These are phyloP conservation scores for western clawed frog (Xenopus tropicalis) DNA, from an alignment of 2,113 vertebrate genomes.

Conservation along the genomic window DNA sequence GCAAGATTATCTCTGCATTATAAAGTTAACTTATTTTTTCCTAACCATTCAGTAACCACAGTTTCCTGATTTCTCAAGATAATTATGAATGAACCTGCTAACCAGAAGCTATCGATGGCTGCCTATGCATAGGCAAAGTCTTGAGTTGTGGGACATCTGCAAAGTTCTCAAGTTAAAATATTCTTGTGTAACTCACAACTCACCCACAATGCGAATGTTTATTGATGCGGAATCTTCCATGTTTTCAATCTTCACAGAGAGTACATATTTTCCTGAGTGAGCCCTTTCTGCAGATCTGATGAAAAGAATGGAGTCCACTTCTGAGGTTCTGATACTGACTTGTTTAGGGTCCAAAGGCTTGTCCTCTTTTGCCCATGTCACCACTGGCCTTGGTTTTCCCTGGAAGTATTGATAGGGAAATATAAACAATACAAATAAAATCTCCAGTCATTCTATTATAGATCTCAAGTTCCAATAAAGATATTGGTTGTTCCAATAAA, in stretches of 20 bases:
- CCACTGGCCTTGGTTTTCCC: conserved; percentile 82
- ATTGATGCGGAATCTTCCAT: conserved; percentile 72
- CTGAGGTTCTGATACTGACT: conserved; percentile 67
- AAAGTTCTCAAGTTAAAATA: neutral
- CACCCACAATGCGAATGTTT: conserved; percentile 79
- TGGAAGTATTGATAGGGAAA: conserved; percentile 43
- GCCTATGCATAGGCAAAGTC: too few relatives aligned
- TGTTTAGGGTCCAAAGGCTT: conserved; percentile 65
- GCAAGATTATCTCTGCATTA: too few relatives aligned
- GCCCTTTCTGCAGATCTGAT: conserved; percentile 71
- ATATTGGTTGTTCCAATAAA: too few relatives aligned
- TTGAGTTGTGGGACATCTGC: too few relatives aligned
- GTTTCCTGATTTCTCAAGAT: too few relatives aligned
- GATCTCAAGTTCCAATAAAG: too few relatives aligned
- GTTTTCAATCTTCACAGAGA: conserved; percentile 79
- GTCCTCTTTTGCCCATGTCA: conserved; percentile 77
- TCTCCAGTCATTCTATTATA: too few relatives aligned
- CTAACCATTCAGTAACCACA: too few relatives aligned
- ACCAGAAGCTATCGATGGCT: neutral
- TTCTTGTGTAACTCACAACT: conserved; percentile 36
- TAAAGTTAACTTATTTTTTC: too few relatives aligned
- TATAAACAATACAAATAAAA: neutral
- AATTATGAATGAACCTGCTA: neutral
- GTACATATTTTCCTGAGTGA: conserved; percentile 78
- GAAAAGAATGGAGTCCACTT: conserved; percentile 80